Conservation (phyloP, 2,113 vertebrate species). For the Channa argus region DNA sequence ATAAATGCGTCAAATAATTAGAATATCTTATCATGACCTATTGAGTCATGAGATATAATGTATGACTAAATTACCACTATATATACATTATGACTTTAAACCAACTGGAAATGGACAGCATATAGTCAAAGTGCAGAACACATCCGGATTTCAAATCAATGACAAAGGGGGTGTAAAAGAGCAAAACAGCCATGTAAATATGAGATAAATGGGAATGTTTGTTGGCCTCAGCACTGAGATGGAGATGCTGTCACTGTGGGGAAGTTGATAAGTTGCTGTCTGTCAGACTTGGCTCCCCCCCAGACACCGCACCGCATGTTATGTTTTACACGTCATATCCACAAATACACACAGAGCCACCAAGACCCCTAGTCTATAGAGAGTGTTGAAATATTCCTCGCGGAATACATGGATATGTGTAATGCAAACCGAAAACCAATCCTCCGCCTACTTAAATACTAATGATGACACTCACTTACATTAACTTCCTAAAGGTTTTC, state of each 20-base stretch:
- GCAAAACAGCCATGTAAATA: conserved; percentile 67
- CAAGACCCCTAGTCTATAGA: background rate
- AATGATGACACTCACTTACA: no score
- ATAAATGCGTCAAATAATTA: background rate
- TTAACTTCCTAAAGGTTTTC: no score
- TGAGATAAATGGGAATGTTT: conserved; percentile 91
- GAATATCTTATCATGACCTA: background rate
- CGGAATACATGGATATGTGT: background rate
- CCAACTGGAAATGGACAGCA: no score
- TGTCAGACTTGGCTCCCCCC: conserved; percentile 83
- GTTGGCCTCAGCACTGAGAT: conserved; percentile 86
- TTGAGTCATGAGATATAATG: background rate
- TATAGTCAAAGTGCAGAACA: background rate
- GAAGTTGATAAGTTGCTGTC: conserved; percentile 91
- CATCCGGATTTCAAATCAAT: background rate
- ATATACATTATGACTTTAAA: no score
- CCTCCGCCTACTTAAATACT: no score
- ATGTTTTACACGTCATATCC: background rate
- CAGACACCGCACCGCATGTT: conserved; percentile 35
- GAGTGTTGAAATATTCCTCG: background rate
- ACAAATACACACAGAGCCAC: background rate
- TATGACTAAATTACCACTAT: background rate
- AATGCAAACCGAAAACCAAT: background rate
- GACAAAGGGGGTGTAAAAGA: background rate
- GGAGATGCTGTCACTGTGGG: conserved; percentile 86